phyloP scores from a whole-genome alignment of 92 coral and sea anemone genomes.

The Meandrina meandrites region DNA sequence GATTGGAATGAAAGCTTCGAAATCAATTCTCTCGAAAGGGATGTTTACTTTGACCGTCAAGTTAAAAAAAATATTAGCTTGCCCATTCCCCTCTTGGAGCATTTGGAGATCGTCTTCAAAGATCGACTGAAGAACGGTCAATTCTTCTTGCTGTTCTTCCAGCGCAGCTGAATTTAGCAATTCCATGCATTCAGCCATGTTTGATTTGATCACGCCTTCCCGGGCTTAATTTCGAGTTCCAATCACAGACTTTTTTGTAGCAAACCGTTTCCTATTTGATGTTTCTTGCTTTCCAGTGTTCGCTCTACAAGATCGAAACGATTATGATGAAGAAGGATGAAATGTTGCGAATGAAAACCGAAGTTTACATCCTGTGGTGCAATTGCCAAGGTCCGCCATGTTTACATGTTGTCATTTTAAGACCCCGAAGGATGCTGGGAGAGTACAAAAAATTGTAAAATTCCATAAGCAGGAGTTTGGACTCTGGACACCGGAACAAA shows the following conservation, averaged over 20 bases:
- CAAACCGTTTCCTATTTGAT: neutral
- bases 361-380: conserved; percentile 15
- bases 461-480: neutral
- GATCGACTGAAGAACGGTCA: conserved; percentile 82
- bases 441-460: neutral
- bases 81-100: conserved; percentile 50
- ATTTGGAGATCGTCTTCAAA: conserved; percentile 71
- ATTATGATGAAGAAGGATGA: neutral
- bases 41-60: conserved; percentile 65
- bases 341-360: neutral
- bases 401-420: neutral
- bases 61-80: conserved; percentile 54
- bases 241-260: neutral
- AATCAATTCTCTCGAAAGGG: conserved; percentile 63
- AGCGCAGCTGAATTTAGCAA: conserved; percentile 32
- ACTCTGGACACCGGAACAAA: neutral
- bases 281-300: neutral
- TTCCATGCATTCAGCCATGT: conserved; percentile 67
- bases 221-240: too few species aligned
- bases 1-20: conserved; percentile 81
- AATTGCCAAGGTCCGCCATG: conserved; percentile 6
- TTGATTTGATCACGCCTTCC: neutral
- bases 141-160: conserved; percentile 84
- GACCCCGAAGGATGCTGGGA: conserved; percentile 15
- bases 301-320: neutral